Evolutionary conservation across 1,140 invertebrate genomes (phyloP), one percentile per base, ranked within the genome.

Genomic region (Drosophila bipectinata): DNA sequence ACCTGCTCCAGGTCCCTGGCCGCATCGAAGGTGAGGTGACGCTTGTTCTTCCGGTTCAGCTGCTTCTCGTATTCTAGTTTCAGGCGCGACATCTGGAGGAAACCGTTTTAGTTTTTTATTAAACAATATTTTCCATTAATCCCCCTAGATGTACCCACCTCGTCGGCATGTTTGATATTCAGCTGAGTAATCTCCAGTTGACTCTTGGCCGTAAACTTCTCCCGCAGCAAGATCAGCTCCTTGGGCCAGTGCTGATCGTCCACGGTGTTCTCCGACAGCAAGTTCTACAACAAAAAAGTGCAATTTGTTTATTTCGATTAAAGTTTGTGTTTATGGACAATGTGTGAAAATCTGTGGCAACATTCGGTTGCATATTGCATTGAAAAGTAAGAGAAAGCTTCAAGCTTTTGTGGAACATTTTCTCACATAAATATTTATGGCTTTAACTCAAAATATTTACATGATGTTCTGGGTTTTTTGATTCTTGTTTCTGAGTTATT

Each of bases 211-310:
- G 94, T 94, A 55, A 96, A 95, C 91, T 94, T 95, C 80, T 95
- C 94, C 3, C 95, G 91, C 26, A 96, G 80, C 61, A 94, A 93
- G 30, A 95, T 92, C 48, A 96, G 92, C 89, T 96, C 95, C 44
- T 93, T 77, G 5, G 95, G 95, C 94, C 95, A 95, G 82, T 94
- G 94, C 64, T 94, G 93, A 67, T 94, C 93, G 52, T 95, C 94
- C 26, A 93, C 92, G 64, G 93, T 92, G 4, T 94, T 94, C 69
- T 94, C 93, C 2, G 93, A 94, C 41, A 95, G 91, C 58, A 96
- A 85, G 72, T 94, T 94, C 95, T 96, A 37, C 34, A 37, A 37
- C 34, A 37, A 84, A 32, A 80, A 60, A 77, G 37, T 48, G 37
- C 32, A 74, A 83, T 49, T 30, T 32, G 15, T 26, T 49, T 15